Conservation (phyloP, 2,113 vertebrate species). For the Petrocephalus microphthalmus region DNA sequence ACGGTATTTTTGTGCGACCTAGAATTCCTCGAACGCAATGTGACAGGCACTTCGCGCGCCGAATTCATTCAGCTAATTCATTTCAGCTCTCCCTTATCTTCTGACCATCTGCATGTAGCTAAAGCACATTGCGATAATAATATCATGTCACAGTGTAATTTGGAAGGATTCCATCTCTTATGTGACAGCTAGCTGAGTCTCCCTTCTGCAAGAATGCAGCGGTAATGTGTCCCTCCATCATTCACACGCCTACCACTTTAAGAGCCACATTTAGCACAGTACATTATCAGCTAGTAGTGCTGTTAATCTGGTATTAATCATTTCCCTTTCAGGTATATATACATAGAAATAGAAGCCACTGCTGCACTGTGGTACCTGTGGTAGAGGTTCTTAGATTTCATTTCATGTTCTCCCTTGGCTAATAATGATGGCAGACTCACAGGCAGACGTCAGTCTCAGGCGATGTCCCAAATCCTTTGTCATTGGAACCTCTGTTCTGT, state of each 20-base stretch:
- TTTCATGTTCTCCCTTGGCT: neutral
- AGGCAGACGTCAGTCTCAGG: neutral
- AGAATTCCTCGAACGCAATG: neutral
- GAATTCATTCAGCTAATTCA: neutral
- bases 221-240: neutral
- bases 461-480: too few relatives aligned
- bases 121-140: neutral
- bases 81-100: neutral
- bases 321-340: neutral
- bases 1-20: neutral
- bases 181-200: neutral
- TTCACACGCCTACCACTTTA: neutral
- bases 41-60: neutral
- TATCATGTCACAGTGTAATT: neutral
- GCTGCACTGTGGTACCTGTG: neutral
- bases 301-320: neutral
- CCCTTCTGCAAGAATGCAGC: neutral
- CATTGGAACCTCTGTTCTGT: neutral
- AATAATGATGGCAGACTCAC: neutral
- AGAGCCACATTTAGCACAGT: neutral
- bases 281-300: neutral
- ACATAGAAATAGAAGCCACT: neutral
- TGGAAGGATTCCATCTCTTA: neutral
- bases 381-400: neutral
- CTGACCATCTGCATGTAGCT: neutral